Base-by-base conservation (phyloP, 2,797 vertebrate genomes). In the Scyliorhinus canicula region DNA sequence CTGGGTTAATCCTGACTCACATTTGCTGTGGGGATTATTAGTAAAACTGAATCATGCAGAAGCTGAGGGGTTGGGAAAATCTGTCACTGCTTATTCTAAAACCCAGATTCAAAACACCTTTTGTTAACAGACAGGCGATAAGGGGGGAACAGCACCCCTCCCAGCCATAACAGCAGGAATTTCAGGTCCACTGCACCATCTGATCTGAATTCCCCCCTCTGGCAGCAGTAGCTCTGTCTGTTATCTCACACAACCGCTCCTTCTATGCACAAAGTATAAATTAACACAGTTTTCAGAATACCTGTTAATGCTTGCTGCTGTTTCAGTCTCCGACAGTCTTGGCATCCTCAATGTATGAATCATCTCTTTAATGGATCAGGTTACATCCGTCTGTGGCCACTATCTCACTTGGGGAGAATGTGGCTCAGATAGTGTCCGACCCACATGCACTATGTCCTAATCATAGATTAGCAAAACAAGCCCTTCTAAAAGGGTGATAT, bases 321-420 rank as follows among this genome's bases (percentile, higher is more conserved):
- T 91, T 91, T n/a, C 21, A 40, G n/a, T 21, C 60, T 24, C 8
- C 44, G 57, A 63, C 57, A 65, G n/a, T 65, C 44, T 24, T 63
- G 35, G 63, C 57, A 63, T 63, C 60, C 88, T 91, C 14, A 60
- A 40, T 55, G 3, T 60, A 60, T 90, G 52, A 91, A 65, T 91
- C 40, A n/a, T 44, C 57, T n/a, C n/a, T 91, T n/a, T 91, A 63
- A 44, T 91, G 57, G 57, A 91, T 91, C 88, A 44, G 57, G 88
- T 91, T 91, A 21, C 88, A 91, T 44, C 40, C 3, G 0, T 65
- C 11, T 19, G 21, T 65, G 88, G 40, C 19, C n/a, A 44, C 35
- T 44, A 1, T 91, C 55, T 91, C 88, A 65, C 40, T 63, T 44
- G 60, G 60, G 65, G n/a, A 44, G 57, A 91, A 65, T 91, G 31